phyloP scores from a whole-genome alignment of 2,888 invertebrate species.

The Acanthoscelides obtectus region DNA sequence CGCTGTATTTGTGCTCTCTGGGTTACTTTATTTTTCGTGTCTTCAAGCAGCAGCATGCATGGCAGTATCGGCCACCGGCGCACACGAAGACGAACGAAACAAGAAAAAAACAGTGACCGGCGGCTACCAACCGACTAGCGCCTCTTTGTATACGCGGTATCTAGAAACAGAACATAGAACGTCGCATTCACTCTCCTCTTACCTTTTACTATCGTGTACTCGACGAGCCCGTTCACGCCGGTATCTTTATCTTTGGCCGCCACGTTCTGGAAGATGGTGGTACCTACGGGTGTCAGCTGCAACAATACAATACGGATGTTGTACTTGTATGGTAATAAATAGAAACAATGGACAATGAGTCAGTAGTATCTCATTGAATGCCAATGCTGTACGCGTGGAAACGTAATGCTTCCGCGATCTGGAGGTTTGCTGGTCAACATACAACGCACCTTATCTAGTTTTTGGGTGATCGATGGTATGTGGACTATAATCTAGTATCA shows the following conservation, averaged over 20 bases:
- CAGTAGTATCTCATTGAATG: not conserved
- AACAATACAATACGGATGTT: conserved; percentile 30
- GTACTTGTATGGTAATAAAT: not conserved
- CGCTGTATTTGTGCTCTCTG: too few species aligned
- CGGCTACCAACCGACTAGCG: not conserved
- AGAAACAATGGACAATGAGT: not conserved
- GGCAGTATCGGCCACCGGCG: too few species aligned
- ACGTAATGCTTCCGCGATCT: not conserved
- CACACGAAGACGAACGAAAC: not conserved
- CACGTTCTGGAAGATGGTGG: conserved; percentile 78
- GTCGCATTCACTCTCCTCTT: conserved; percentile 29
- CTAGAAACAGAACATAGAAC: not conserved
- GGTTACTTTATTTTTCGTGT: too few species aligned
- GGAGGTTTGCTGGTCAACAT: too few species aligned
- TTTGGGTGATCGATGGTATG: too few species aligned
- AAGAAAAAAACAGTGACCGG: not conserved
- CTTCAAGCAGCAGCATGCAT: too few species aligned
- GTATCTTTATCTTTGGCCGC: conserved; percentile 78
- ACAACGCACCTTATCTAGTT: too few species aligned
- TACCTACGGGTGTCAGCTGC: conserved; percentile 82
- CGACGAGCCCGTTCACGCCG: conserved; percentile 82
- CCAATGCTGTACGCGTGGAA: not conserved
- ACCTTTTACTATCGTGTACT: conserved; percentile 78
- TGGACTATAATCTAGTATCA: too few species aligned
- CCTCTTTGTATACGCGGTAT: not conserved